Base-by-base conservation (phyloP, 2,113 vertebrate species). In the Hydrolagus affinis region DNA sequence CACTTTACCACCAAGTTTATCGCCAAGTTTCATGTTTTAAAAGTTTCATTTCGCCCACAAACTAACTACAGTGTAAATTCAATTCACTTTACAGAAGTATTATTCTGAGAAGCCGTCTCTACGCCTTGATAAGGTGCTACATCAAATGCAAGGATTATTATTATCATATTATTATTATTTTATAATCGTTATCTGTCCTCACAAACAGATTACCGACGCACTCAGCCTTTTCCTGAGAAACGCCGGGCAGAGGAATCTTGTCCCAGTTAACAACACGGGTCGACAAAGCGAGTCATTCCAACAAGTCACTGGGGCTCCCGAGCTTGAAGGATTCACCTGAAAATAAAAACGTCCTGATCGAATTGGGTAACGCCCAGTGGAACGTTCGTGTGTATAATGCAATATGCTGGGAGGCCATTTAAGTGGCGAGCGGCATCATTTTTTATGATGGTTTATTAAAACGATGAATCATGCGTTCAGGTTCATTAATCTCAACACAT, bases 361-460 rank as follows among this genome's bases (percentile, higher is more conserved):
- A 62, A 23, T 10, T 62, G 10, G 11, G 25, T 14, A 75, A 23
- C 71, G 14, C 14, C 23, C 23, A 73, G 25, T 2, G 12, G 71
- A 73, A 62, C 60, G 14, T 23, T 60, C 1, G 60, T 7, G 75
- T 60, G 44, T 59, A 1, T 44, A 44, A 44, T 44, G 2, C 44
- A 44, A 62, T 60, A 17, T 62, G 57, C 76, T n/a, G 62, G 11
- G 23, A 17, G 76, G 23, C 15, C 59, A 25, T 25, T 60, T 78
- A 60, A 60, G 25, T n/a, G 23, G 56, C 57, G 23, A 78, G 11
- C 6, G 59, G 75, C 11, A 19, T n/a, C 12, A 77, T 60, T 78
- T 78, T 44, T 78, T 25, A 59, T 78, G 75, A 78, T 25, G 57
- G 75, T 60, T 60, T 23, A 25, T 78, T 25, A 78, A 78, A n/a